phyloP scores from a whole-genome alignment of 2,888 invertebrate genomes.

The Fabriciana adippe region DNA sequence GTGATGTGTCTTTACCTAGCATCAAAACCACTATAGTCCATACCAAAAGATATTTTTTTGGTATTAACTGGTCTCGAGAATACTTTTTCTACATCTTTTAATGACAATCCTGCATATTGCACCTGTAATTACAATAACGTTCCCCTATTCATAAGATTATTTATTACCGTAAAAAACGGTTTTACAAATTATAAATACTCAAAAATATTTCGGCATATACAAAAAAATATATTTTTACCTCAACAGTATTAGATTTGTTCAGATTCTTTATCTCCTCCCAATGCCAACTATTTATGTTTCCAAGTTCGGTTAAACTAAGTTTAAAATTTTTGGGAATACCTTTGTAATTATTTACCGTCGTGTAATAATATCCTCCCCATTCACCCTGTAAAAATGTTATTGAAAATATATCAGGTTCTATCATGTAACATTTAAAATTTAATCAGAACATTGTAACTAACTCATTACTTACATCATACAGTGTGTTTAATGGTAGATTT shows the following conservation, averaged over 20 bases:
- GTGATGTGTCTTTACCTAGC: background rate
- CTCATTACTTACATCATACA: slow-evolving; percentile 3
- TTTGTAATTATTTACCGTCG: background rate
- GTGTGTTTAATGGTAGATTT: background rate
- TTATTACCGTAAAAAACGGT: background rate
- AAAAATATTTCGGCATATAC: background rate
- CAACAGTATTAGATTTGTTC: background rate
- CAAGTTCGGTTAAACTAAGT: slow-evolving; percentile 2
- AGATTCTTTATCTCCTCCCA: background rate
- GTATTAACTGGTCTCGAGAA: background rate
- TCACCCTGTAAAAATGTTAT: background rate
- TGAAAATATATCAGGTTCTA: background rate
- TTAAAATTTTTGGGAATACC: background rate
- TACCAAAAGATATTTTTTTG: background rate
- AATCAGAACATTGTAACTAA: background rate
- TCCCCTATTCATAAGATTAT: background rate
- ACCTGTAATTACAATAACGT: slow-evolving; percentile 2
- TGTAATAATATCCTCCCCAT: slow-evolving; percentile 16
- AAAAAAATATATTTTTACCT: background rate
- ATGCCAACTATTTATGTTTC: background rate
- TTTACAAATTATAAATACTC: background rate
- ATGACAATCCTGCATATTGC: slow-evolving; percentile 5
- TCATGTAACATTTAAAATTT: background rate
- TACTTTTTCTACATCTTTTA: slow-evolving; percentile 1
- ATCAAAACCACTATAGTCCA: slow-evolving; percentile 11